Evolutionary conservation across 2,888 invertebrate genomes (phyloP).

Genomic region (Agrilus mali): DNA sequence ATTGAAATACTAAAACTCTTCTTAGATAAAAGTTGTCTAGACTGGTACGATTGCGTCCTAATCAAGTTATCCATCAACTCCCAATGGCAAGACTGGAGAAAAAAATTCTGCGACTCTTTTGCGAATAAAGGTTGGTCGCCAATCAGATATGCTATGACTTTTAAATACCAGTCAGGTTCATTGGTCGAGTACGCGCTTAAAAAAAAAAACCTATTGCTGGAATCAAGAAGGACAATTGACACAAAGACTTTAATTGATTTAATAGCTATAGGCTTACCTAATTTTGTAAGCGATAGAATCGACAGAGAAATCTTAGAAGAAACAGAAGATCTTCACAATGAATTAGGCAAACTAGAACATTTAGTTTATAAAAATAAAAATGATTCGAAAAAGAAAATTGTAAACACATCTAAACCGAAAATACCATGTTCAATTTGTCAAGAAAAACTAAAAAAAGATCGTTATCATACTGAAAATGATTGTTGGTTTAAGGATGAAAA

Average conservation of each 20-base stretch:
- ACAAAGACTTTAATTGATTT: constrained; percentile 8
- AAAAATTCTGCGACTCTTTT: constrained; percentile 15
- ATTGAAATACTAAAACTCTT: constrained; percentile 9
- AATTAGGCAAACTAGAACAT: constrained; percentile 4
- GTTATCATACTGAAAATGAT: constrained; percentile 11
- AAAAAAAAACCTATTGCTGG: constrained; percentile 9
- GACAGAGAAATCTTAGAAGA: constrained; percentile 8
- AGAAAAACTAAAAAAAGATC: constrained; percentile 14
- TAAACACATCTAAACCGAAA: background rate
- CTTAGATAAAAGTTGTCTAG: constrained; percentile 11
- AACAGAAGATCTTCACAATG: constrained; percentile 2
- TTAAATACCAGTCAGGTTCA: constrained; percentile 16
- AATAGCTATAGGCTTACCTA: constrained; percentile 9
- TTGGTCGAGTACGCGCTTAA: constrained; percentile 16
- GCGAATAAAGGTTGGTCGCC: constrained; percentile 18
- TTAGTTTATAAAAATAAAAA: constrained; percentile 6
- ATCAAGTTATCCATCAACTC: constrained; percentile 12
- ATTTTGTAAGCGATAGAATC: constrained; percentile 14
- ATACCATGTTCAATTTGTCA: constrained; percentile 16
- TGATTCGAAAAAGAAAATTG: constrained; percentile 7
- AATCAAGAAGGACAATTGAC: no score
- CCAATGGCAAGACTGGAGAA: constrained; percentile 16
- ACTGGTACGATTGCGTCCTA: constrained; percentile 14
- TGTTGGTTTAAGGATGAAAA: constrained; percentile 14
- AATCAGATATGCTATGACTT: no score